Percentiles rank a stretch among this genome's conserved stretches.
phyloP scores from a whole-genome alignment of 2,797 vertebrate genomes.

The Vespertilio murinus region DNA sequence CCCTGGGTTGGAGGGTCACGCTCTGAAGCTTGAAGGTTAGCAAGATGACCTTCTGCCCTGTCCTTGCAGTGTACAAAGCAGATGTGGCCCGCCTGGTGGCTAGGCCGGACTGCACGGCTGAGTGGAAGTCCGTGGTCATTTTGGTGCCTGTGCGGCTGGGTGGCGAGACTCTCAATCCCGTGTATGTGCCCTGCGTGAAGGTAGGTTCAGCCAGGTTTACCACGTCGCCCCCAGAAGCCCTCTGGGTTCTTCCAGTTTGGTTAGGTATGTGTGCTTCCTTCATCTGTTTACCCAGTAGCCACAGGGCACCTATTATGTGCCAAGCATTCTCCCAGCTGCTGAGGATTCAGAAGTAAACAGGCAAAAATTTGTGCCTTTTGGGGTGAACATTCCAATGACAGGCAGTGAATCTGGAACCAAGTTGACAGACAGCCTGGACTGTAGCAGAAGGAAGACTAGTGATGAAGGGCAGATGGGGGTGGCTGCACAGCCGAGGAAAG shows the following conservation, averaged over 20 bases:
- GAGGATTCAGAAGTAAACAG: not conserved
- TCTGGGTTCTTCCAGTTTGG: not conserved
- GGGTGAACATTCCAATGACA: not conserved
- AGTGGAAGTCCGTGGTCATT: conserved; percentile 91
- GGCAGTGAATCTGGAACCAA: not conserved
- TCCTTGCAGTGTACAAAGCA: conserved; percentile 90
- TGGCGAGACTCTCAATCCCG: conserved; percentile 92
- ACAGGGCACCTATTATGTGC: not conserved
- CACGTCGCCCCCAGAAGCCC: fast-evolving
- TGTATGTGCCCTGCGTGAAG: conserved; percentile 93
- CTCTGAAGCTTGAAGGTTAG: not conserved
- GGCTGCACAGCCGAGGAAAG: not conserved
- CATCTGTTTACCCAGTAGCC: not conserved
- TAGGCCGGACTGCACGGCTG: conserved; percentile 62
- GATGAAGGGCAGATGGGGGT: not conserved
- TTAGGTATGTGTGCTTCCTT: not conserved
- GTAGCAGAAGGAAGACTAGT: not conserved
- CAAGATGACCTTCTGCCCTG: not conserved
- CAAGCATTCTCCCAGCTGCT: not conserved
- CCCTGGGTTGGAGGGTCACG: not conserved
- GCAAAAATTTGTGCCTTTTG: not conserved
- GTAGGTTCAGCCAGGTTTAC: conserved; percentile 75
- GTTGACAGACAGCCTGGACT: not conserved
- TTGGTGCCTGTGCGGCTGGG: conserved; percentile 94
- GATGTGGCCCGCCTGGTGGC: conserved; percentile 89